These are phyloP conservation scores for Corythornis leucogaster DNA, from an alignment of 2,797 vertebrate genomes.

Conservation along the genomic window DNA sequence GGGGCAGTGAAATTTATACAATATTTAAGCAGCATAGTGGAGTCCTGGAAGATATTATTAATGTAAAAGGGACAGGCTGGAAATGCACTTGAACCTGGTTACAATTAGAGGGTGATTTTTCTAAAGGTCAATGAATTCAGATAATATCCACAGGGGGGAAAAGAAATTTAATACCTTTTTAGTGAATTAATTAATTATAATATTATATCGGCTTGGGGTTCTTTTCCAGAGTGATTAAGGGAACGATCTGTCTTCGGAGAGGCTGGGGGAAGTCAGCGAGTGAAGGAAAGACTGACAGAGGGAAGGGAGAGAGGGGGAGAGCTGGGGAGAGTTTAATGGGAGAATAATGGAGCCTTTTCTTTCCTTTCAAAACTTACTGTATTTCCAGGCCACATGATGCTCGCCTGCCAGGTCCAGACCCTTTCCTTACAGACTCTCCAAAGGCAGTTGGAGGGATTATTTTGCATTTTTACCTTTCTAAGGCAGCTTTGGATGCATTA, in stretches of 20 bases:
- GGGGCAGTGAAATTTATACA: constrained; percentile 84
- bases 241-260: constrained; percentile 84
- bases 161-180: constrained; percentile 99
- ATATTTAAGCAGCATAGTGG: constrained; percentile 82
- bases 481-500: background rate
- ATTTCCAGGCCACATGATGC: constrained; percentile 29
- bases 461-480: background rate
- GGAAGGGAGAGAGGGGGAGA: constrained; percentile 50
- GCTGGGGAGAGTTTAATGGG: constrained; percentile 48
- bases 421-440: background rate
- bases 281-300: constrained; percentile 45
- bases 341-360: constrained; percentile 72
- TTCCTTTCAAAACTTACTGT: constrained; percentile 54
- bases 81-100: constrained; percentile 92
- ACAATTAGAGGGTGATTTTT: constrained; percentile 98
- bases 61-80: constrained; percentile 90
- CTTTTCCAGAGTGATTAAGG: constrained; percentile 99
- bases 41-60: constrained; percentile 86
- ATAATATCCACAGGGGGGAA: constrained; percentile 97
- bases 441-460: background rate
- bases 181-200: constrained; percentile 99
- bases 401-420: background rate
- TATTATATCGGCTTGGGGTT: constrained; percentile 98
- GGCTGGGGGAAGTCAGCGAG: constrained; percentile 56
- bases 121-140: constrained; percentile 99